Evolutionary conservation across 2,113 vertebrate genomes (phyloP), one percentile per base, ranked within the genome.

Genomic region (Myrmecophaga tridactyla): DNA sequence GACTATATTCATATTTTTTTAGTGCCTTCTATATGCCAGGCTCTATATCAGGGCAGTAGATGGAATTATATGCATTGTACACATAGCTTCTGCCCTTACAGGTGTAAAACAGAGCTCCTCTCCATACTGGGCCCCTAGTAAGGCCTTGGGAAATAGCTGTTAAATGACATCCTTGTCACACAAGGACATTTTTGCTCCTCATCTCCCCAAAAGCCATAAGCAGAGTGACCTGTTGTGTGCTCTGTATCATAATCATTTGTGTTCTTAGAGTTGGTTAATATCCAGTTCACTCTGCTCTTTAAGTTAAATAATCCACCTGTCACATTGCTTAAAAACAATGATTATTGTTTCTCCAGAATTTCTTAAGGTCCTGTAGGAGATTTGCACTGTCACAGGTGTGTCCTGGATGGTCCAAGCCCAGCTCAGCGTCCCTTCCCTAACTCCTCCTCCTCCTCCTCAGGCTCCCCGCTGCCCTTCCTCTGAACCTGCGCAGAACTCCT

Each of bases 311-410:
- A 82, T 67, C n/a, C 31, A 69, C 9, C 62, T 60, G 60, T 86
- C 17, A 56, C 0, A 51, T 75, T 86, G 10, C 80, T 88, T 90
- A 58, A 76, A 85, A 90, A 39, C 60, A 29, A 70, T 63, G 29
- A 39, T 84, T 8, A 34, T 65, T 82, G 6, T 77, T 95, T 62
- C 86, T 89, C 11, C 41, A 87, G 46, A 53, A 4, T n/a, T 86
- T 93, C 62, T 11, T 58, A 65, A 84, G 83, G 58, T 48, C 46
- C 2, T n/a, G 21, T 67, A 43, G 56, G 11, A 34, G 11, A 0
- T 58, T 82, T 94, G 83, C 7, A 23, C 18, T 36, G 14, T 75
- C 58, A 43, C 13, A 75, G 23, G 46, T 81, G 15, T 17, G 12
- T 51, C 2, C 8, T 17, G 13, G n/a, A 1, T 67, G 17, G 41